Conservation (phyloP, 2,113 vertebrate species). For the Fregetta grallaria region DNA sequence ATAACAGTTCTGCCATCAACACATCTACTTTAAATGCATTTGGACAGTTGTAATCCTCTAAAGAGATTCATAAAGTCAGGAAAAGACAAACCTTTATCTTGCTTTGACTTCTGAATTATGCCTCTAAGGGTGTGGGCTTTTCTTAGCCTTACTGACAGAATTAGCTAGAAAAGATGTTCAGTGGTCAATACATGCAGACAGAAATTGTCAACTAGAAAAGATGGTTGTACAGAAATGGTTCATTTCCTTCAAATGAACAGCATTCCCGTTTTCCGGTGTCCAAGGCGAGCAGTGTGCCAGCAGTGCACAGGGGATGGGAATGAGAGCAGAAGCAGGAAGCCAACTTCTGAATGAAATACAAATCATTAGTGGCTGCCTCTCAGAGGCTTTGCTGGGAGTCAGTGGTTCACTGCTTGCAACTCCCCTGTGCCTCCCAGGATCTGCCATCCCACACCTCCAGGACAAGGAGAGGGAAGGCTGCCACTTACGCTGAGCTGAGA, state of each 20-base stretch:
- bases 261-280: neutral
- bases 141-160: neutral
- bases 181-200: neutral
- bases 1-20: neutral
- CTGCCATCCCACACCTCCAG: neutral
- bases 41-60: neutral
- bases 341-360: neutral
- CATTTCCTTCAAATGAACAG: neutral
- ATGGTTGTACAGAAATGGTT: neutral
- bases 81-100: neutral
- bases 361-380: neutral
- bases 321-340: neutral
- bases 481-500: neutral
- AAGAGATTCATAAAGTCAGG: neutral
- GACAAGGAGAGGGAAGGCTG: neutral
- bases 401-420: neutral
- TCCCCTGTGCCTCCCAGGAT: accelerated
- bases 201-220: neutral
- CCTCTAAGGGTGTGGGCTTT: neutral
- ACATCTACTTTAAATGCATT: neutral
- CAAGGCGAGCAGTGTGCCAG: neutral
- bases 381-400: neutral
- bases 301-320: neutral
- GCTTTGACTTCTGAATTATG: neutral
- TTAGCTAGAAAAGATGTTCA: neutral